A percentile compares a stretch with the other conserved stretches of the same genome.
Evolutionary conservation across 2,113 vertebrate species (phyloP).

Genomic region (Sakesphorus luctuosus): DNA sequence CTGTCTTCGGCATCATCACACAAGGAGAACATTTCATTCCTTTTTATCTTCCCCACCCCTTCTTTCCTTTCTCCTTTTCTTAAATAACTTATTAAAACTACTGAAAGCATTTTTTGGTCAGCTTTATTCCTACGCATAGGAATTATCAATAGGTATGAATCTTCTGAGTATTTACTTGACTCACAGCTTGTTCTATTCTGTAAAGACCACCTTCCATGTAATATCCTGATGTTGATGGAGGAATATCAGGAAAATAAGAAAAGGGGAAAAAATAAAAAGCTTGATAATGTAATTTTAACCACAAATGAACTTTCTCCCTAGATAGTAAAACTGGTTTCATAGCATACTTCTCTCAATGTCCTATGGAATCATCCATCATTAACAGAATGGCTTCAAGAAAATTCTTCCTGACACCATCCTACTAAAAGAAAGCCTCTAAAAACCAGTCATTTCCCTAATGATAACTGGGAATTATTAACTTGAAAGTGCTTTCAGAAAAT

Average conservation of each 20-base stretch:
- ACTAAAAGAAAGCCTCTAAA: background rate
- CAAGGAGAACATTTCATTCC: background rate
- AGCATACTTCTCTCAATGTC: background rate
- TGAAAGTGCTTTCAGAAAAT: background rate
- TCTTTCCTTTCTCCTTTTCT: background rate
- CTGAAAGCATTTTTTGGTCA: background rate
- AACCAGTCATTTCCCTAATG: background rate
- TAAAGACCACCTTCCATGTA: background rate
- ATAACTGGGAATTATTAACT: background rate
- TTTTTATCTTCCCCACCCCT: background rate
- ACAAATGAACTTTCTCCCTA: background rate
- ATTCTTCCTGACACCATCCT: background rate
- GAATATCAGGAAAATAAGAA: background rate
- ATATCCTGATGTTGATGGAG: accelerated
- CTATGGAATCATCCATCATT: background rate
- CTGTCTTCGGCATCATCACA: background rate
- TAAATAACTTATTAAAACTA: background rate
- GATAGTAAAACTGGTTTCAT: background rate
- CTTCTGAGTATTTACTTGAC: background rate
- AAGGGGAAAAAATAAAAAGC: background rate
- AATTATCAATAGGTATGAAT: background rate
- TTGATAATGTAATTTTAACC: background rate
- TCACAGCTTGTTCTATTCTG: background rate
- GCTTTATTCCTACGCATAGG: background rate
- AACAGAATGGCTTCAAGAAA: background rate